Conservation (phyloP, 2,797 vertebrate genomes). For the Toxotes lorentzi region DNA sequence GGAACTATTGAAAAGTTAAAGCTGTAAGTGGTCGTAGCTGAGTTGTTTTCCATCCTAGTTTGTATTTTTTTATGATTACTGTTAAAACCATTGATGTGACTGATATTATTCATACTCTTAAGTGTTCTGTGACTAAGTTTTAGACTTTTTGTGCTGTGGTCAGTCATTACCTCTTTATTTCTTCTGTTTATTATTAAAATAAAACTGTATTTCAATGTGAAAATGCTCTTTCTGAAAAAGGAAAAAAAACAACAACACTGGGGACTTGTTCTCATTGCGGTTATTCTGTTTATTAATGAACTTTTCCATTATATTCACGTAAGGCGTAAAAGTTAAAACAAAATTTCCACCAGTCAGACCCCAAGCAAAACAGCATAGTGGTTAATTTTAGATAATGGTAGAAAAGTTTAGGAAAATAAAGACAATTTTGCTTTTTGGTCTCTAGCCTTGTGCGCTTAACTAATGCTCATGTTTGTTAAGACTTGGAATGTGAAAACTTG, state of each 20-base stretch:
- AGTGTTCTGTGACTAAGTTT: not conserved
- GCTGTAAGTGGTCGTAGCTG: accelerated
- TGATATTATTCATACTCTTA: not conserved
- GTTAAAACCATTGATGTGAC: not conserved
- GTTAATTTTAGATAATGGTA: conserved; percentile 22
- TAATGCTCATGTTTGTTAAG: not conserved
- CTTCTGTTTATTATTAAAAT: conserved; percentile 30
- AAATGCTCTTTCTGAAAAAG: not conserved
- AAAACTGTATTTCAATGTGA: conserved; percentile 23
- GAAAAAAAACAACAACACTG: not conserved
- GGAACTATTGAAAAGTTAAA: not conserved
- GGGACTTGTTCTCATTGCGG: not conserved
- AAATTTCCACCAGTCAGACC: conserved; percentile 2
- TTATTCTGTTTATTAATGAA: conserved; percentile 41
- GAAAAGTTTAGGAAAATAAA: conserved; percentile 31
- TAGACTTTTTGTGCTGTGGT: not conserved
- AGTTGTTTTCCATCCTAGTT: not conserved
- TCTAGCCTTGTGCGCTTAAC: conserved; percentile 37
- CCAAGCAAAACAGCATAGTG: conserved; percentile 6
- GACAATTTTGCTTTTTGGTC: conserved; percentile 53
- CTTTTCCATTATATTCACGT: conserved; percentile 15
- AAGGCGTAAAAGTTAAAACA: conserved; percentile 18
- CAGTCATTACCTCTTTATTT: not conserved
- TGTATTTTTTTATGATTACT: not conserved
- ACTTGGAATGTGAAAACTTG: not conserved